Evolutionary conservation across 2,113 vertebrate genomes (phyloP).

Genomic region (Vombatus ursinus): DNA sequence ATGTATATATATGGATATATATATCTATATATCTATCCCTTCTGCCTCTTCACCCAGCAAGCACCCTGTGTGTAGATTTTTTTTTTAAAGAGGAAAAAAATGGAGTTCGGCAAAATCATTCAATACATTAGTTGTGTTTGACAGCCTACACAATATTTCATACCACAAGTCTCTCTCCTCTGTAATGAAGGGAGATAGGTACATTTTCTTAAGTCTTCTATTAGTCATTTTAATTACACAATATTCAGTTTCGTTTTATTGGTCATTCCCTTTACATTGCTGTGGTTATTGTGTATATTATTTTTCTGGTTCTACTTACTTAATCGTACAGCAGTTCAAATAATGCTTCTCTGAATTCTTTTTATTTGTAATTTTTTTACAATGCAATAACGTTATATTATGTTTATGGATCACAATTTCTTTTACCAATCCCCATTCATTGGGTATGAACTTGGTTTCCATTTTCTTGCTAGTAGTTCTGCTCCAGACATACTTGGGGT

Average conservation of each 20-base stretch:
- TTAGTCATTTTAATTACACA: background rate
- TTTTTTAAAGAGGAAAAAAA: background rate
- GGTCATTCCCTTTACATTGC: background rate
- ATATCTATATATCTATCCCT: too few species aligned
- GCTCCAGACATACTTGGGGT: background rate
- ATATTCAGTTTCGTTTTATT: background rate
- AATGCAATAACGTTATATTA: background rate
- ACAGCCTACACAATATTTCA: background rate
- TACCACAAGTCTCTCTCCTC: background rate
- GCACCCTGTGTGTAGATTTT: background rate
- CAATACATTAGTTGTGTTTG: background rate
- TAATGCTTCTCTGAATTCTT: background rate
- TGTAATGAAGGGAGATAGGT: background rate
- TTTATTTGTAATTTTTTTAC: background rate
- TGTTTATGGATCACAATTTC: background rate
- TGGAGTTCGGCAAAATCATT: background rate
- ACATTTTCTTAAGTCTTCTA: background rate
- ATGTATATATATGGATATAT: too few species aligned
- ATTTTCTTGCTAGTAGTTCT: background rate
- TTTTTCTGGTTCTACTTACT: background rate
- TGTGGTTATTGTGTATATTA: background rate
- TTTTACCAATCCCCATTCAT: background rate
- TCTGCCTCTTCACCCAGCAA: background rate
- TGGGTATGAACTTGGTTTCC: background rate
- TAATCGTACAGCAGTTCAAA: background rate